phyloP scores from a whole-genome alignment of 2,113 vertebrate species.

The Sterna hirundo region DNA sequence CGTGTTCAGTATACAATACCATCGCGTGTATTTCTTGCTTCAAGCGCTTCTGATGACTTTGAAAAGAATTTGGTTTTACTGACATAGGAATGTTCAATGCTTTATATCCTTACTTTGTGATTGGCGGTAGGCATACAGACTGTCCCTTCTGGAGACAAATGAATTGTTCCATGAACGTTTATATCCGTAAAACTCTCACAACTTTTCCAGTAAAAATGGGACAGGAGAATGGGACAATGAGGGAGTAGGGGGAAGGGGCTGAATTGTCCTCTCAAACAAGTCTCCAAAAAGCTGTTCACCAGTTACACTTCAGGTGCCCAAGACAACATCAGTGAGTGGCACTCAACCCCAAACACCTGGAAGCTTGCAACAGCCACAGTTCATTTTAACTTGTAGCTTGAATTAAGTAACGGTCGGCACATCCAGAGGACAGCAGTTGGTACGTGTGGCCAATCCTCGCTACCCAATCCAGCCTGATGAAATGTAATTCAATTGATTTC shows the following conservation, averaged over 20 bases:
- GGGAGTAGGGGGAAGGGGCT: background rate
- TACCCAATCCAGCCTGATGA: background rate
- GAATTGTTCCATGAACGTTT: background rate
- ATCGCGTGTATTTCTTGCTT: background rate
- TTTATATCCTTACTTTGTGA: background rate
- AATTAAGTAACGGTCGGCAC: background rate
- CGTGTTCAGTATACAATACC: fast-evolving
- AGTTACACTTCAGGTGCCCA: background rate
- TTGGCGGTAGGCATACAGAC: background rate
- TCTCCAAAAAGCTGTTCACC: background rate
- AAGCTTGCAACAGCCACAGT: background rate
- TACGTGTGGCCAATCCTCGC: background rate
- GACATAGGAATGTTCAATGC: background rate
- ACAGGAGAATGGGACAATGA: background rate
- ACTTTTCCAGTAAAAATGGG: background rate
- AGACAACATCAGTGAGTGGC: background rate
- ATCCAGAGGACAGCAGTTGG: background rate
- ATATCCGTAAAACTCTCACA: background rate
- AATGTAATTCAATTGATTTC: background rate
- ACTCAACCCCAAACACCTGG: background rate
- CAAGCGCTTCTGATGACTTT: background rate
- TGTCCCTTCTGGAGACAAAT: background rate
- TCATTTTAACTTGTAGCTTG: background rate
- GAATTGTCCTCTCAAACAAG: background rate
- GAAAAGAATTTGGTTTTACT: background rate